Conservation (phyloP, 2,888 invertebrate species). For the Scelioninae gen. 1 region DNA sequence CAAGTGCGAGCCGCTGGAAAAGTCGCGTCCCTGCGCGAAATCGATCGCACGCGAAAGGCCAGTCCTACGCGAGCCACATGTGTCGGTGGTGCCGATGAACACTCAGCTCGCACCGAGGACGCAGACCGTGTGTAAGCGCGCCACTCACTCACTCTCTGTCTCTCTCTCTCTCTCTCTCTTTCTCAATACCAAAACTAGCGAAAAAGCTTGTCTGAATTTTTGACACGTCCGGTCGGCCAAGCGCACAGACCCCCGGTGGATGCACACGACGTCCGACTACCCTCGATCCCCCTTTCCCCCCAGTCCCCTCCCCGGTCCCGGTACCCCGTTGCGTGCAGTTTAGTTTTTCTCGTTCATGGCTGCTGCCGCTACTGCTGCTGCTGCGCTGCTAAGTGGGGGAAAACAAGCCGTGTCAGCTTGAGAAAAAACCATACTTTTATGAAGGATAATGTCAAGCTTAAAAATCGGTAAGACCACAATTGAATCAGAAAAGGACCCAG, state of each 20-base stretch:
- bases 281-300: constrained; percentile 75
- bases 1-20: constrained; percentile 33
- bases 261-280: constrained; percentile 75
- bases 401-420: constrained; percentile 80
- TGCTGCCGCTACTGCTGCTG: constrained; percentile 73
- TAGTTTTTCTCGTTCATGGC: constrained; percentile 78
- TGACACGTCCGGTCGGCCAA: constrained; percentile 56
- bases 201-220: constrained; percentile 61
- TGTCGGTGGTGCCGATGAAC: constrained; percentile 62
- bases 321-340: constrained; percentile 68
- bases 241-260: constrained; percentile 72
- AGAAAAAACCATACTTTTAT: constrained; percentile 79
- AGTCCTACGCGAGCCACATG: too few species aligned
- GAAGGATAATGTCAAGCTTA: constrained; percentile 87
- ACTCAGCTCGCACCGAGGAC: constrained; percentile 62
- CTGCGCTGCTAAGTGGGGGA: constrained; percentile 79
- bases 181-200: too few species aligned
- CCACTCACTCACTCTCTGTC: constrained; percentile 46
- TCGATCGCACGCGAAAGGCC: constrained; percentile 33
- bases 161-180: constrained; percentile 35
- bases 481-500: constrained; percentile 42
- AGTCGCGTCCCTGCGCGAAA: constrained; percentile 40
- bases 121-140: constrained; percentile 66
- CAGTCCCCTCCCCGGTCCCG: constrained; percentile 70
- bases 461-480: constrained; percentile 85